Evolutionary conservation across 2,888 invertebrate genomes (phyloP).

Genomic region (Agrochola litura): DNA sequence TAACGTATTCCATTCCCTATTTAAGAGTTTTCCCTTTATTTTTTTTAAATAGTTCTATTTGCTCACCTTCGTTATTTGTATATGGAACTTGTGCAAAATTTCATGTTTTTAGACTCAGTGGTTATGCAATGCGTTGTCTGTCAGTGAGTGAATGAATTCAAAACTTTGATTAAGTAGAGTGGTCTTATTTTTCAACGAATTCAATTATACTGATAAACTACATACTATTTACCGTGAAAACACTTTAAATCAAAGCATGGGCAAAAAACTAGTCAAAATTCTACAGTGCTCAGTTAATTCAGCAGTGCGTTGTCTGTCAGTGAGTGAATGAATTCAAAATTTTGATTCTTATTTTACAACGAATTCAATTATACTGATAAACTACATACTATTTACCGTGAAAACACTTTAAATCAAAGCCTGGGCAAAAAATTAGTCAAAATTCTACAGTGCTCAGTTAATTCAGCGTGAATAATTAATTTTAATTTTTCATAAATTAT

Average conservation of each 20-base stretch:
- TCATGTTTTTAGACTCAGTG: too few relatives aligned
- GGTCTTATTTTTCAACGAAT: background rate
- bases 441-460: slow-evolving; percentile 33
- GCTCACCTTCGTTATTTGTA: background rate
- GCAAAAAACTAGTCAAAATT: slow-evolving; percentile 22
- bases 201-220: background rate
- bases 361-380: background rate
- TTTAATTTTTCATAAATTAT: slow-evolving; percentile 60
- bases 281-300: slow-evolving; percentile 21
- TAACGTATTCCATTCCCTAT: background rate
- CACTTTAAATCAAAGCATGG: background rate
- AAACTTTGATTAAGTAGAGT: background rate
- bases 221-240: background rate
- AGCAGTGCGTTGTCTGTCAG: background rate
- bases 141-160: background rate
- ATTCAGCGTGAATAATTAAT: slow-evolving; percentile 35
- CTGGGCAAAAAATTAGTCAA: slow-evolving; percentile 10
- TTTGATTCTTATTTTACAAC: background rate
- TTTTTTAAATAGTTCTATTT: background rate
- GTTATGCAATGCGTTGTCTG: background rate
- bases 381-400: too few relatives aligned
- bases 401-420: background rate
- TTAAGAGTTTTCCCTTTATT: too few relatives aligned
- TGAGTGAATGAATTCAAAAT: background rate
- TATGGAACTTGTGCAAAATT: too few relatives aligned